Evolutionary conservation across 2,113 vertebrate genomes (phyloP).

Genomic region (Malurus melanocephalus): DNA sequence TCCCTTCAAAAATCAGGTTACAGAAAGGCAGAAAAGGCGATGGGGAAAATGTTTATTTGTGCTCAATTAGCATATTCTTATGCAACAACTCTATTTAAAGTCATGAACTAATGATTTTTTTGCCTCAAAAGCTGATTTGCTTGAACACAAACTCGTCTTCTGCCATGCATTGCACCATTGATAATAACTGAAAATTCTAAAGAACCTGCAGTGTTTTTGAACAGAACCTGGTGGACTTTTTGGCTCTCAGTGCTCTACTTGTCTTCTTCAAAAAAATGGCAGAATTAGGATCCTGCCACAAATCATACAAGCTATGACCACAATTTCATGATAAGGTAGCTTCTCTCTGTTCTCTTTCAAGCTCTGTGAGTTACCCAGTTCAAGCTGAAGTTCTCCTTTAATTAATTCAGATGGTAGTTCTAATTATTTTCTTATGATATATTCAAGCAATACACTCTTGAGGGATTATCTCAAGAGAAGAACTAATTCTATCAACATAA

Average conservation of each 20-base stretch:
- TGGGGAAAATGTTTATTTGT: neutral
- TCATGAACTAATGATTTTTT: neutral
- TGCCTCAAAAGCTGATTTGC: neutral
- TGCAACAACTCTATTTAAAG: neutral
- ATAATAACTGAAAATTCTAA: neutral
- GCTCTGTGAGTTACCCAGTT: neutral
- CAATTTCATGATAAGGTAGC: neutral
- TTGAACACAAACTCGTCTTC: neutral
- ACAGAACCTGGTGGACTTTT: neutral
- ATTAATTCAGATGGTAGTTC: neutral
- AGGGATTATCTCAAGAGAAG: neutral
- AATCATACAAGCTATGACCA: neutral
- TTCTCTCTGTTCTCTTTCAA: neutral
- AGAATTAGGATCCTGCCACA: neutral
- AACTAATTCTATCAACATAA: neutral
- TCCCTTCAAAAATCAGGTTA: constrained; percentile 8
- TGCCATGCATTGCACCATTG: neutral
- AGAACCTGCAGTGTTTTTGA: neutral
- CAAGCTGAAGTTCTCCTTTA: neutral
- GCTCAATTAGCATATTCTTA: neutral
- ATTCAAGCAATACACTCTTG: neutral
- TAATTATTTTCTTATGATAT: neutral
- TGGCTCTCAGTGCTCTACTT: neutral
- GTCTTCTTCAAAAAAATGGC: neutral
- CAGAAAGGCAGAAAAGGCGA: neutral